These are phyloP conservation scores for Leptatherina wallacei DNA, from an alignment of 2,797 vertebrate genomes.

Conservation along the genomic window DNA sequence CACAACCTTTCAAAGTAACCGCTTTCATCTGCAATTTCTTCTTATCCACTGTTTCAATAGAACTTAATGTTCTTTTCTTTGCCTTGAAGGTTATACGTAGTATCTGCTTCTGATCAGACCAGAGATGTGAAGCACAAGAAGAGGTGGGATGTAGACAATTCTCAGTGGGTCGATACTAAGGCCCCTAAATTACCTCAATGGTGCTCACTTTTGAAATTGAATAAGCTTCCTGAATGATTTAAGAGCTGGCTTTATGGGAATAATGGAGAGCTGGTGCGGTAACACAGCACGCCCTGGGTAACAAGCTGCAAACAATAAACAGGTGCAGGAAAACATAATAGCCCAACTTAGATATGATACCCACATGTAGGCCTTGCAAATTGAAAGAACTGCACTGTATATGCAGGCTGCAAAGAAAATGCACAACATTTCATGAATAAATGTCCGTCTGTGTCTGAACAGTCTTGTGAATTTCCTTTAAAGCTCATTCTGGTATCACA, in stretches of 20 bases:
- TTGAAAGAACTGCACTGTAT: neutral
- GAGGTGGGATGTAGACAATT: conserved; percentile 48
- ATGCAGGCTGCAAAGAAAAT: neutral
- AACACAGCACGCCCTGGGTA: conserved; percentile 36
- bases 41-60: conserved; percentile 3
- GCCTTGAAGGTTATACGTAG: conserved; percentile 15
- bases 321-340: conserved; percentile 43
- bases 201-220: conserved; percentile 71
- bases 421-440: conserved; percentile 35
- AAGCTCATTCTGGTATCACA: neutral
- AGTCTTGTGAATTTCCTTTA: conserved; percentile 12
- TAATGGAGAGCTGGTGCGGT: conserved; percentile 49
- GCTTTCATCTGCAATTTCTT: neutral
- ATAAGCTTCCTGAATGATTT: conserved; percentile 68
- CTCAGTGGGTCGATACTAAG: conserved; percentile 53
- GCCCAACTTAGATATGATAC: conserved; percentile 41
- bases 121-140: conserved; percentile 27
- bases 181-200: conserved; percentile 63
- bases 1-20: neutral
- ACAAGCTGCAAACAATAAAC: conserved; percentile 59
- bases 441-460: conserved; percentile 12
- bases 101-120: conserved; percentile 24
- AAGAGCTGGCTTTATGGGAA: conserved; percentile 64
- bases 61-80: conserved; percentile 5
- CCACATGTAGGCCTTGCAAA: conserved; percentile 17